phyloP scores from a whole-genome alignment of 2,113 vertebrate species.

The Xerus inauris region DNA sequence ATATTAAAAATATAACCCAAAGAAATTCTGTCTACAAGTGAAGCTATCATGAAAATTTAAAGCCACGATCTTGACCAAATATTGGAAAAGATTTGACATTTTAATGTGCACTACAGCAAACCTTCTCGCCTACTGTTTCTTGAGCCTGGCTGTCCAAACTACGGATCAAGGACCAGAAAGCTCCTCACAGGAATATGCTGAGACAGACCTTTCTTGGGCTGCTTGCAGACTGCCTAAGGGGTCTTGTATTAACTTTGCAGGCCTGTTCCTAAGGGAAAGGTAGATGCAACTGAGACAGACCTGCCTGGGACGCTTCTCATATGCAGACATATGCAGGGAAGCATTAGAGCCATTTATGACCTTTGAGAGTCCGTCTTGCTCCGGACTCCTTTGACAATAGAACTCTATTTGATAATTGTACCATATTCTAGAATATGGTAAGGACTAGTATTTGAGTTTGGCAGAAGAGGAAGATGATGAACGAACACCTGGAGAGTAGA shows the following conservation, averaged over 20 bases:
- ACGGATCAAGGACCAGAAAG: not conserved
- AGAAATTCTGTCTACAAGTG: not conserved
- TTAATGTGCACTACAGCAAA: not conserved
- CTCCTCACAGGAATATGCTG: not conserved
- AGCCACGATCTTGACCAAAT: not conserved
- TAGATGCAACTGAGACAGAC: not conserved
- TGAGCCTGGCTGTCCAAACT: conserved; percentile 1
- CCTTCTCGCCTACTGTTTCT: not conserved
- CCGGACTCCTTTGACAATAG: not conserved
- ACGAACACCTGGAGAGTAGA: not conserved
- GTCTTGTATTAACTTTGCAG: not conserved
- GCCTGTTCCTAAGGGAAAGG: not conserved
- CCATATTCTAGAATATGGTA: not conserved
- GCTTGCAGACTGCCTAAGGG: not conserved
- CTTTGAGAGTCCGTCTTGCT: not conserved
- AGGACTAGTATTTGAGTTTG: not conserved
- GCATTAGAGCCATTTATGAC: not conserved
- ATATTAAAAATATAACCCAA: conserved; percentile 7
- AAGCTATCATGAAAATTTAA: conserved; percentile 30
- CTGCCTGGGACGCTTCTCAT: not conserved
- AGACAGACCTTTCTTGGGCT: not conserved
- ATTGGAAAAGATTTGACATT: not conserved
- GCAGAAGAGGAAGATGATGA: not conserved
- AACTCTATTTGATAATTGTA: not conserved
- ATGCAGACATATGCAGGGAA: not conserved